Evolutionary conservation across 2,888 invertebrate genomes (phyloP), one percentile per base, ranked within the genome.

Genomic region (Tetranychus piercei): DNA sequence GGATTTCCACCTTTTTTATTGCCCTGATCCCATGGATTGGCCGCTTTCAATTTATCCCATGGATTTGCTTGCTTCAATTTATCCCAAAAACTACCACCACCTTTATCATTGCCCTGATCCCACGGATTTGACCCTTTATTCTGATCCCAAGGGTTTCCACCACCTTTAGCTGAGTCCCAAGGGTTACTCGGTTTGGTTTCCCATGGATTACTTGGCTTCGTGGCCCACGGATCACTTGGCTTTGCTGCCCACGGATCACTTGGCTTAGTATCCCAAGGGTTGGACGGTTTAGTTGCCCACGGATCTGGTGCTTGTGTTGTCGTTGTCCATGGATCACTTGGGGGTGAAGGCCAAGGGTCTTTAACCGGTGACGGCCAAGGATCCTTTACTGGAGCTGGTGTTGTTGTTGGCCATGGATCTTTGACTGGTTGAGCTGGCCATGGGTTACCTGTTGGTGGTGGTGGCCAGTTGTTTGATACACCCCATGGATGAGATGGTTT

Each of bases 121-220:
- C 45, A 45, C 9, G 45, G 45, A 45, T 45, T 45, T 9, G 45
- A 9, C 45, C 9, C 7, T 45, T 45, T 45, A 6, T 9, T 9
- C 45, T 45, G 45, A 45, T 55, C 55, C 55, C 55, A 55, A 55
- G 55, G 55, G 55, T 55, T 55, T 6, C 55, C 55, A 9, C 6
- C 7, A 2, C 11, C 11, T 55, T 55, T 55, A 55, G 9, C 55
- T 7, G 55, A 15, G 9, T 55, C 55, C 55, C 55, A 55, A 55
- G 55, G 55, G 55, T 55, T 55, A 15, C 11, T 15, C 11, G 55
- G 55, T 55, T 55, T 55, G 9, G 55, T 6, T 15, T 55, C 55
- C 55, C 55, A 69, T 22, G 69, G 69, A 20, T 69, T 69, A 20
- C 69, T 34, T n/a, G 69, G 69, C 69, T 23, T 69, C n/a, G 34